These are phyloP conservation scores for Triplophysa bombifrons DNA, from an alignment of 2,797 vertebrate genomes.

Conservation along the genomic window DNA sequence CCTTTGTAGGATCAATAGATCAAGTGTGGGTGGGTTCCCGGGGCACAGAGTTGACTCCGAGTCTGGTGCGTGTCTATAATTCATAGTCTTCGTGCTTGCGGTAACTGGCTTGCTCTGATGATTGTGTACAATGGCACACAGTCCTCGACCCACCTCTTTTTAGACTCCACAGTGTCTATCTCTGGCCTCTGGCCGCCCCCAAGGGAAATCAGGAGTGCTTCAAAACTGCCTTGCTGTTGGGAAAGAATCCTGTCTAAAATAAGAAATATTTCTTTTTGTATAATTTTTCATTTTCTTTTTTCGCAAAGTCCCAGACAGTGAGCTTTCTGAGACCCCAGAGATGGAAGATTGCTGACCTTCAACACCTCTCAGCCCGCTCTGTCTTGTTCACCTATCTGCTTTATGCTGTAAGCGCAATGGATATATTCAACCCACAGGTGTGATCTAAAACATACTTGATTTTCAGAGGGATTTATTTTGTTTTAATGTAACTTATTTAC, in stretches of 20 bases:
- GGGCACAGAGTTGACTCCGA: neutral
- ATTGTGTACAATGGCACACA: conserved; percentile 37
- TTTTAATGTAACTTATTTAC: neutral
- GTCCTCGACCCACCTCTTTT: conserved; percentile 16
- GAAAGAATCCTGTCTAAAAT: neutral
- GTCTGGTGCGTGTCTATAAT: conserved; percentile 30
- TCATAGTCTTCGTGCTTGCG: conserved; percentile 25
- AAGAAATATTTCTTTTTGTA: conserved; percentile 37
- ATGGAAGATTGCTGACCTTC: neutral
- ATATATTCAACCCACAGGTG: neutral
- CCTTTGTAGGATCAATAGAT: conserved; percentile 40
- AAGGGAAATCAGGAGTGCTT: conserved; percentile 41
- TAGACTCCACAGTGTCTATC: conserved; percentile 8
- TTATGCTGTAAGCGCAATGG: too few species aligned
- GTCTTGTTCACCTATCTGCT: neutral
- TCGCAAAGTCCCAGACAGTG: conserved; percentile 11
- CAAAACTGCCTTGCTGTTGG: conserved; percentile 23
- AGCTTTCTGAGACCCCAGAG: conserved; percentile 18
- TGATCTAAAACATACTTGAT: neutral
- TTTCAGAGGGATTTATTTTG: neutral
- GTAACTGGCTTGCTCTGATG: conserved; percentile 9
- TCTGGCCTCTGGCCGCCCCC: conserved; percentile 21
- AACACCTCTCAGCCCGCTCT: conserved; percentile 1
- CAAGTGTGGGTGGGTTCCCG: conserved; percentile 35
- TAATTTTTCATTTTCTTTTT: conserved; percentile 23